phyloP scores from a whole-genome alignment of 2,888 invertebrate species.

The Melipona beecheii region DNA sequence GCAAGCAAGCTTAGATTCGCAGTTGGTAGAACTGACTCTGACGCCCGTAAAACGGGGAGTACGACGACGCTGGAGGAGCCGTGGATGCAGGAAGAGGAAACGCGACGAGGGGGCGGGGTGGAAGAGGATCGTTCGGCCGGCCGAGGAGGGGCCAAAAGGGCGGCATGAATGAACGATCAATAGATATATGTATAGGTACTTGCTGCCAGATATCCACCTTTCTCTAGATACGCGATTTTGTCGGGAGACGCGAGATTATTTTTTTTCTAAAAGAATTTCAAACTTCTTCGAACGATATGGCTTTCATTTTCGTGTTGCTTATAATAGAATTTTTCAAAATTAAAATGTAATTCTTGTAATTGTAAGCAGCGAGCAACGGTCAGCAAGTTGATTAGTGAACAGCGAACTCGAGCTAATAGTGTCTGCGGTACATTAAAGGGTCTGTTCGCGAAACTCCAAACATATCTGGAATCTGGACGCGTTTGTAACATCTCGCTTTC shows the following conservation, averaged over 20 bases:
- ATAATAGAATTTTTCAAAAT: neutral
- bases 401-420: too few species aligned
- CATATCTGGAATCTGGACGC: too few species aligned
- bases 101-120: conserved; percentile 45
- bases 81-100: conserved; percentile 52
- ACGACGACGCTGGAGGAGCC: conserved; percentile 54
- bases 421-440: too few species aligned
- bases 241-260: neutral
- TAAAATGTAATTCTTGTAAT: too few species aligned
- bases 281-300: neutral
- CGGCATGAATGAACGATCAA: conserved; percentile 83
- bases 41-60: conserved; percentile 55
- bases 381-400: too few species aligned
- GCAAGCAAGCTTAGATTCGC: conserved; percentile 60
- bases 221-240: conserved; percentile 20
- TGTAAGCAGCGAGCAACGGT: too few species aligned
- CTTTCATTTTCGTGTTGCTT: neutral
- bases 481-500: too few species aligned
- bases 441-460: too few species aligned
- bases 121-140: conserved; percentile 53
- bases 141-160: conserved; percentile 75
- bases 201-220: conserved; percentile 60
- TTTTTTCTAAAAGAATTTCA: conserved; percentile 6
- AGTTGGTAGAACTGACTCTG: conserved; percentile 76
- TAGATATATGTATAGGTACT: conserved; percentile 82